Evolutionary conservation across 2,113 vertebrate genomes (phyloP), one percentile per base, ranked within the genome.

Genomic region (Macrotis lagotis): DNA sequence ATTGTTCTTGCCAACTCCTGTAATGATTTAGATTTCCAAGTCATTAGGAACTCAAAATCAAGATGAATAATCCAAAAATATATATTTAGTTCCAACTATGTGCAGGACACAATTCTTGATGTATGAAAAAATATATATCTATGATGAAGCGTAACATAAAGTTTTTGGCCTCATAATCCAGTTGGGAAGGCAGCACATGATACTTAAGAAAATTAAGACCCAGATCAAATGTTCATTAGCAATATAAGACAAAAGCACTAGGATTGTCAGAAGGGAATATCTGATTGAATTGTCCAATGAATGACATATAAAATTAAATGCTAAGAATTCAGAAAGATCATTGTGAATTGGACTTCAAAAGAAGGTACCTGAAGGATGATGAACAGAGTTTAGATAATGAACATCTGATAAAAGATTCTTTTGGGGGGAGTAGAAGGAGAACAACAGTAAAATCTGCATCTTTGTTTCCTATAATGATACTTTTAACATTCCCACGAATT

Each of bases 401-500:
- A 44, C 66, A 44, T 44, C 16, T n/a, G 22, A 83, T 83, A 66
- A 66, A 66, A 66, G 31, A 83, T 24, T 24, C n/a, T 83, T 83
- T 44, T 83, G 12, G 3, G 51, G 25, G 50, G 50, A 7, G 51
- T 14, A 16, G n/a, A 22, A 2, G 19, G n/a, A n/a, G 16, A 83
- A 8, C n/a, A 83, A 83, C 66, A 83, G 5, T 83, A 83, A 83
- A 4, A 83, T 74, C 37, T 74, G 14, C 37, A 83, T 44, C 6
- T 44, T 83, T 83, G n/a, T 83, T 44, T 83, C 19, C n/a, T 44
- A 83, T 19, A 83, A 44, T 44, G 26, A 44, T 44, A 83, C 19
- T 95, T 89, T 59, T 91, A 89, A 59, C n/a, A 90, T n/a, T 37
- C 48, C 92, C 51, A 51, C 49, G 28, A 8, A 28, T 90, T 94